Percentiles rank a stretch among this genome's conserved stretches.
Conservation (phyloP, 2,888 invertebrate species). For the Hirtodrosophila alboralis region DNA sequence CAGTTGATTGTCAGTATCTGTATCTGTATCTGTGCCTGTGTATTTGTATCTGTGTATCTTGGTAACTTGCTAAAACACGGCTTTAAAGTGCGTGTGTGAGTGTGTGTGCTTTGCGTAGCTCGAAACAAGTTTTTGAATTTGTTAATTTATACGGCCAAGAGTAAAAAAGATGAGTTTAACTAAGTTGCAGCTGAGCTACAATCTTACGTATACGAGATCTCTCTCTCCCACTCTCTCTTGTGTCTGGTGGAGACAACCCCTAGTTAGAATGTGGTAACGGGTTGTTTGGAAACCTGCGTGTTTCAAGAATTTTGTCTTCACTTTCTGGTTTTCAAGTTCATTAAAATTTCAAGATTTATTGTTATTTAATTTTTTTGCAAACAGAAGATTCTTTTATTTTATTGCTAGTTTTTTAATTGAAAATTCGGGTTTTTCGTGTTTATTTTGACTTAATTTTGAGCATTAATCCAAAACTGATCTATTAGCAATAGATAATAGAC, state of each 20-base stretch:
- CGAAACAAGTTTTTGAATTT: conserved; percentile 61
- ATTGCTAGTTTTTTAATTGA: conserved; percentile 64
- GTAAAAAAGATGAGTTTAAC: conserved; percentile 60
- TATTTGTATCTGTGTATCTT: no score
- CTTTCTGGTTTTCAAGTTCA: conserved; percentile 69
- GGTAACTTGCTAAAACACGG: conserved; percentile 17
- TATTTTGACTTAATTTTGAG: conserved; percentile 67
- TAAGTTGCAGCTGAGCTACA: conserved; percentile 51
- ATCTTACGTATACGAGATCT: conserved; percentile 55
- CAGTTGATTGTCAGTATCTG: conserved; percentile 44
- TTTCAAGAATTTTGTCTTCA: conserved; percentile 65
- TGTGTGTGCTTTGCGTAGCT: conserved; percentile 42
- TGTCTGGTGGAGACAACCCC: conserved; percentile 42
- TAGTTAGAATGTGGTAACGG: conserved; percentile 16
- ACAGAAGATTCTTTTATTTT: conserved; percentile 41
- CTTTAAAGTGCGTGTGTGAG: conserved; percentile 49
- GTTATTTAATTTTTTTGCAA: conserved; percentile 30
- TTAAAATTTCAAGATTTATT: conserved; percentile 67
- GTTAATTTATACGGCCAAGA: conserved; percentile 76
- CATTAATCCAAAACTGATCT: conserved; percentile 70
- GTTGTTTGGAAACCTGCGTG: conserved; percentile 54
- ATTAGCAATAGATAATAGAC: conserved; percentile 56
- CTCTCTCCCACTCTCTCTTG: no score
- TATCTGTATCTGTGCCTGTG: conserved; percentile 6
- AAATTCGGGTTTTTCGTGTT: conserved; percentile 78